Evolutionary conservation across 1,140 invertebrate species (phyloP), one percentile per base, ranked within the genome.

Genomic region (Tetramorium alpestre): DNA sequence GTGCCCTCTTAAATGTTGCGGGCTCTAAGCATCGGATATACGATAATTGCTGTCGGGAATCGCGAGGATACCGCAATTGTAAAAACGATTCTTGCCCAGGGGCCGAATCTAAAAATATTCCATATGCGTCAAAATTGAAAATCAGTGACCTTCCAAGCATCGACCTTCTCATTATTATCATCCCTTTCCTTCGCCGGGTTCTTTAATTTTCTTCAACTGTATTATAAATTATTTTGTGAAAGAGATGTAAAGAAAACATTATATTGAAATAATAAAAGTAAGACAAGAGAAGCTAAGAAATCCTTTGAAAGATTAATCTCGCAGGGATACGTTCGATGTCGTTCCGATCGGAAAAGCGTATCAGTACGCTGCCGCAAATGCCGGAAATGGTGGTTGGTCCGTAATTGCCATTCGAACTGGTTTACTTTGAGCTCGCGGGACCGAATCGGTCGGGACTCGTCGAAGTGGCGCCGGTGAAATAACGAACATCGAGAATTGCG

Each of bases 1-100:
- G 85, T 44, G 54, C 60, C 10, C 86, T 87, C 62, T 89, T 90
- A 89, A 90, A 87, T 49, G 88, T 87, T 78, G 88, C 69, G 73
- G 78, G 72, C 58, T 90, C 88, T 89, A 90, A 90, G 86, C 86
- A 86, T 82, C 89, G 89, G 89, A 90, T 88, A 88, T 90, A 88
- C 89, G 86, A 90, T 90, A 90, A 90, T 90, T 90, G 76, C 76
- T 6, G 72, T 64, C 67, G 75, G 49, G 54, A 60, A 86, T 87
- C 88, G 75, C 78, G 65, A 89, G 88, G 56, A 64, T 58, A 89
- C 64, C 51, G 44, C 80, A 54, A 87, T 89, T 90, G 62, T 89
- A 88, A 90, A 88, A 87, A 88, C 86, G 25, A 62, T 58, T 49
- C 67, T 70, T 60, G 69, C 25, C 54, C 69, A 33, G 28, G 8